Evolutionary conservation across 1,140 invertebrate genomes (phyloP).

Genomic region (Bombus haemorrhoidalis): DNA sequence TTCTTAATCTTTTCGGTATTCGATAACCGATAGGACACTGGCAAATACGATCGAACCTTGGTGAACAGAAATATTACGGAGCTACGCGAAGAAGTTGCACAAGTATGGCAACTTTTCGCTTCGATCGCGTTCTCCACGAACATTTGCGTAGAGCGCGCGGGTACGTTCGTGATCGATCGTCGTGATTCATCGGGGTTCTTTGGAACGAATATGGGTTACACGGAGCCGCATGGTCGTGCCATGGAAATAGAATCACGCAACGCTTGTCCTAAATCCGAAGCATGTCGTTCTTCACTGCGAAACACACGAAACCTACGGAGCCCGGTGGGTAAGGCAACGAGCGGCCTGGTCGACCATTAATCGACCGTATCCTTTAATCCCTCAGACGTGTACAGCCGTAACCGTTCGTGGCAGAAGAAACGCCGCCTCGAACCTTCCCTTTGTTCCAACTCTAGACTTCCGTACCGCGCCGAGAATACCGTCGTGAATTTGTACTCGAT

Average conservation of each 20-base stretch:
- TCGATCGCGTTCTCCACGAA: not conserved
- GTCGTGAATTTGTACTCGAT: not conserved
- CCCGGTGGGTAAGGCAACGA: constrained; percentile 35
- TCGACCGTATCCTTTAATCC: constrained; percentile 52
- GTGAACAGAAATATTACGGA: too few relatives aligned
- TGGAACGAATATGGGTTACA: constrained; percentile 54
- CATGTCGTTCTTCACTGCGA: constrained; percentile 48
- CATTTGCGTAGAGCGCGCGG: constrained; percentile 28
- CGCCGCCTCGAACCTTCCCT: constrained; percentile 24
- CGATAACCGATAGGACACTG: too few relatives aligned
- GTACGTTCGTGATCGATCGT: constrained; percentile 64
- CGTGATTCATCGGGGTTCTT: constrained; percentile 47
- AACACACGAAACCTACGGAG: constrained; percentile 31
- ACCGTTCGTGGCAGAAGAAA: constrained; percentile 36
- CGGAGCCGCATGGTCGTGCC: constrained; percentile 32
- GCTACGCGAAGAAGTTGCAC: not conserved
- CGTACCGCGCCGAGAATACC: not conserved
- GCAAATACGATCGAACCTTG: too few relatives aligned
- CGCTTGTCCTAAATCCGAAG: constrained; percentile 51
- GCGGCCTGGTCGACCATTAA: constrained; percentile 45
- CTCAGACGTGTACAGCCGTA: constrained; percentile 40
- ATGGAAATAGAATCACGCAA: constrained; percentile 63
- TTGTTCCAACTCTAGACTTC: constrained; percentile 38
- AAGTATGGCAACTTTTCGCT: not conserved
- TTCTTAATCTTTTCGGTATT: too few relatives aligned